Percentiles rank a stretch among this genome's conserved stretches.
Evolutionary conservation across 2,797 vertebrate genomes (phyloP).

Genomic region (Scolopax bukidnonensis): DNA sequence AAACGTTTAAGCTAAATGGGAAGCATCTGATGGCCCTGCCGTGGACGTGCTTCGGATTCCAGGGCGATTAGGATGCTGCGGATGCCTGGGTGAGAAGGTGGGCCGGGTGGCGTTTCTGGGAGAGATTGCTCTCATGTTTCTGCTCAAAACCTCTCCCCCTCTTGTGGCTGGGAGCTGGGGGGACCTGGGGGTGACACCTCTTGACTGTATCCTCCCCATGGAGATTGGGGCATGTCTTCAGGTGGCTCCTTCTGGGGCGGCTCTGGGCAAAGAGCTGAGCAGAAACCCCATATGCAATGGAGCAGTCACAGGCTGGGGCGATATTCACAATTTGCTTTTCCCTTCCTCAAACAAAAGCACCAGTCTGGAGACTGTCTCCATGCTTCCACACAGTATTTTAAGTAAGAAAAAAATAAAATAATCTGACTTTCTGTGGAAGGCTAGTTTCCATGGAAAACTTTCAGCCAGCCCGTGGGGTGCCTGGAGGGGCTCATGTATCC

Average conservation of each 20-base stretch:
- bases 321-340: neutral
- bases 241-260: neutral
- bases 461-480: neutral
- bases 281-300: neutral
- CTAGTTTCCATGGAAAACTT: neutral
- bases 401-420: neutral
- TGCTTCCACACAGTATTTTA: accelerated
- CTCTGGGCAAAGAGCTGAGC: neutral
- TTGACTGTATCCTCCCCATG: neutral
- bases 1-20: neutral
- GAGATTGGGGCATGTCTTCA: neutral
- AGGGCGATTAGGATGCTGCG: conserved; percentile 21
- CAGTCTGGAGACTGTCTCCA: accelerated
- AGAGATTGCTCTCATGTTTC: neutral
- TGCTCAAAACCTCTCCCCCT: neutral
- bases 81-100: conserved; percentile 30
- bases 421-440: neutral
- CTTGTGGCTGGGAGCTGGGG: neutral
- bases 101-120: neutral
- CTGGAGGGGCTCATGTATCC: neutral
- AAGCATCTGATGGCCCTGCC: conserved; percentile 19
- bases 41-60: conserved; percentile 43
- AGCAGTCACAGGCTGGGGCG: neutral
- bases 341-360: neutral
- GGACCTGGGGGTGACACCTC: neutral